These are phyloP conservation scores for Eudyptes chrysolophus DNA, from an alignment of 2,113 vertebrate species.

Conservation along the genomic window DNA sequence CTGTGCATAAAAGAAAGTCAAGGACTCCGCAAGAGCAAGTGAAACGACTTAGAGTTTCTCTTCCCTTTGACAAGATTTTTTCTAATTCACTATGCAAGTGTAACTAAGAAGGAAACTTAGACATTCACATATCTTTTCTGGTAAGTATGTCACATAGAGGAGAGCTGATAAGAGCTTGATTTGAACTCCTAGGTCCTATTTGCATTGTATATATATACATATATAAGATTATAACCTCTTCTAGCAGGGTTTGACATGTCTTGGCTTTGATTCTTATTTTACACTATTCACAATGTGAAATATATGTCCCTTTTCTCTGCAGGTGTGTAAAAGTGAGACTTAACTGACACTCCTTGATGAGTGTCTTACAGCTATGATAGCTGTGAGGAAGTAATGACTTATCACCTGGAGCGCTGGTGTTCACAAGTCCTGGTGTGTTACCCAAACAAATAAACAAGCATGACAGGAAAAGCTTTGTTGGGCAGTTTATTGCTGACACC, in stretches of 20 bases:
- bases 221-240: neutral
- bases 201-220: neutral
- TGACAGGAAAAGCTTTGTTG: neutral
- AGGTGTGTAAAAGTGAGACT: neutral
- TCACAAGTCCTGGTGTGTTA: neutral
- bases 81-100: neutral
- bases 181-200: neutral
- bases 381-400: constrained; percentile 21
- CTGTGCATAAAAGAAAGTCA: neutral
- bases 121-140: neutral
- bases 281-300: neutral
- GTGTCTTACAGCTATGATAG: neutral
- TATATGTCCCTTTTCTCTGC: neutral
- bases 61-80: neutral
- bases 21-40: neutral
- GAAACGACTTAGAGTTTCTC: neutral
- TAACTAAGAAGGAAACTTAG: neutral
- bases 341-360: neutral
- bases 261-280: neutral
- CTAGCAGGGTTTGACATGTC: neutral
- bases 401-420: neutral
- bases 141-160: neutral
- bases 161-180: neutral
- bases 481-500: neutral
- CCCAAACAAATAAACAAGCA: neutral